phyloP scores from a whole-genome alignment of 2,113 vertebrate genomes.

The Macroglossus sobrinus region DNA sequence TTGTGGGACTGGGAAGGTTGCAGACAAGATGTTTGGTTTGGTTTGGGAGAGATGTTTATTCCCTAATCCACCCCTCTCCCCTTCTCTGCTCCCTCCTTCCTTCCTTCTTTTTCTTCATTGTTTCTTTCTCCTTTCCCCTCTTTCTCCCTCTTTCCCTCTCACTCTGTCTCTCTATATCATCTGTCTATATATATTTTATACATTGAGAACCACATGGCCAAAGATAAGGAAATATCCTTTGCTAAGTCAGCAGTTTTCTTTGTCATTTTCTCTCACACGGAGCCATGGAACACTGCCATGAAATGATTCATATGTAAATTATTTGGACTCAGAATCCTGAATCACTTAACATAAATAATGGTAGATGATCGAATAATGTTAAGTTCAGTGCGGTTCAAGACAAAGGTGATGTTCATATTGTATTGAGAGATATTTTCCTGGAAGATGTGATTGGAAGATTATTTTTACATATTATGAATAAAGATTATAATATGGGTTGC shows the following conservation, averaged over 20 bases:
- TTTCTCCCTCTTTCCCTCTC: no score
- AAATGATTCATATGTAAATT: slow-evolving; percentile 54
- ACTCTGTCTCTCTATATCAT: neutral
- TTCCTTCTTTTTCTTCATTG: neutral
- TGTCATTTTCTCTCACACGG: slow-evolving; percentile 6
- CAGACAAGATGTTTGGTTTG: neutral
- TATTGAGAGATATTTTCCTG: neutral
- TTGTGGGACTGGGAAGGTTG: neutral
- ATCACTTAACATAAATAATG: slow-evolving; percentile 45
- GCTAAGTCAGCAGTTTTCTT: slow-evolving; percentile 29
- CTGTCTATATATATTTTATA: neutral
- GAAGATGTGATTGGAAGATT: neutral
- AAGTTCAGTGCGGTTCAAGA: neutral
- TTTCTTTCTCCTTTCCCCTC: neutral
- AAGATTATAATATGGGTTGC: neutral
- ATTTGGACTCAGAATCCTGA: slow-evolving; percentile 19
- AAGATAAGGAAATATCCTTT: neutral
- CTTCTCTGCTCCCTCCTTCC: no score
- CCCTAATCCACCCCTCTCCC: neutral
- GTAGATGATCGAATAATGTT: neutral
- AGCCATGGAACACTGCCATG: neutral
- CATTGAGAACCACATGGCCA: neutral
- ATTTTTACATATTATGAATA: neutral
- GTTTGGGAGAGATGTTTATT: neutral
- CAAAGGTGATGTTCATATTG: neutral